Base-by-base conservation (phyloP, 1,140 invertebrate species). In the Hycleus phaleratus region DNA sequence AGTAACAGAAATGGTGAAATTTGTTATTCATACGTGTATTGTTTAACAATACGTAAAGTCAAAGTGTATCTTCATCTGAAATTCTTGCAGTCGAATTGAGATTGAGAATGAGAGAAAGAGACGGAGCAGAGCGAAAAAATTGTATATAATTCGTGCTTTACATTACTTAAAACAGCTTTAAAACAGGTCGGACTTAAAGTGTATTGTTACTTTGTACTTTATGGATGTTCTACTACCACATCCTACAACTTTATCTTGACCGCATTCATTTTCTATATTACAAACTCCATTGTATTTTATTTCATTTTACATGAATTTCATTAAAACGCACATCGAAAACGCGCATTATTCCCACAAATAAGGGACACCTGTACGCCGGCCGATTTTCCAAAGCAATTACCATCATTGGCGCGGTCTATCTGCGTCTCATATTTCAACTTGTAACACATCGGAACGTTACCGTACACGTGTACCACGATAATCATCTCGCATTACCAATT, bases 21-120 rank as follows among this genome's bases (percentile, higher is more conserved):
- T 67, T 67, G 58, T 63, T 67, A 67, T 67, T 65, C 65, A 65
- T 66, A 64, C 60, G 61, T 61, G 56, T 57, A 65, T 63, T 59
- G 64, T 64, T 66, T 59, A 64, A 66, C 64, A 66, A 66, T 66
- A 62, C 56, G 44, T 49, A 49, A 55, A 66, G 67, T 62, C 62
- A 68, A 62, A 66, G 64, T 66, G 64, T 64, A 68, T 68, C 64
- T 68, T 60, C 59, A 68, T 68, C 64, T 68, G 48, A 65, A 64
- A 68, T 68, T 66, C 64, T 57, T 58, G 62, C 53, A 32, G 32
- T 32, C 32, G 32, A 32, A 32, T 32, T 32, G 32, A 32, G 32
- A 32, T 32, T 32, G 32, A 32, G 32, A 32, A 32, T 32, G 7
- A 32, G 32, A 32, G 32, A 7, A 32, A 32, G 4, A 32, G 32